Base-by-base conservation (phyloP, 2,888 invertebrate species). In the Calameuta idolon region DNA sequence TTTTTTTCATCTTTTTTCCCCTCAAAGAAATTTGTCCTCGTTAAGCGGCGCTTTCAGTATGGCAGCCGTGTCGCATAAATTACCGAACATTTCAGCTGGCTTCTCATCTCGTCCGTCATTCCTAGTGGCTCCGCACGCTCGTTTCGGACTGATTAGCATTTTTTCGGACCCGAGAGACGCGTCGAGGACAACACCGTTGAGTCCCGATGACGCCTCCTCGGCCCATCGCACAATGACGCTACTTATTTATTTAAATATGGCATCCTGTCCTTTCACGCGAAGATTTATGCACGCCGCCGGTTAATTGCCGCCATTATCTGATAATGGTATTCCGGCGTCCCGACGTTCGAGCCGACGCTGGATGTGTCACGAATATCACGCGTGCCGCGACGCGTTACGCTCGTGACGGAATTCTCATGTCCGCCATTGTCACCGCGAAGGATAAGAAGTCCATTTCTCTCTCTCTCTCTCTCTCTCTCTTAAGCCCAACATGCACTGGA, bases 211-310 rank as follows among this genome's bases (percentile, higher is more conserved):
- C 77, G 80, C 75, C 76, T 35, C 83, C 84, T 80, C 85, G 86
- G 83, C 85, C 85, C 84, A 82, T 85, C 85, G 85, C 85, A 90
- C 90, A 90, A 90, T 90, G 88, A 86, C 87, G 87, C 89, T 89
- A 90, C 90, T 84, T 90, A 91, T 91, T 91, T 91, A 91, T 91
- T 91, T 91, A 90, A 91, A 91, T 90, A 90, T 88, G 88, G 90
- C 90, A 90, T 91, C 91, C 90, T 90, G 91, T 90, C 89, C 90
- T 91, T 91, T 91, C 91, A 91, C 86, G 85, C 85, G 85, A 89
- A 89, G 90, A 91, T 91, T 90, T 90, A 90, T 90, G 89, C 90
- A 90, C 87, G 89, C 86, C 90, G 89, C 86, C 88, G 89, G 90
- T 91, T 91, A 91, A 91, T 91, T 91, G 90, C 90, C 89, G 87